A percentile compares a stretch with the other conserved stretches of the same genome.
phyloP scores from a whole-genome alignment of 2,113 vertebrate species.

The Cyprinus carpio region DNA sequence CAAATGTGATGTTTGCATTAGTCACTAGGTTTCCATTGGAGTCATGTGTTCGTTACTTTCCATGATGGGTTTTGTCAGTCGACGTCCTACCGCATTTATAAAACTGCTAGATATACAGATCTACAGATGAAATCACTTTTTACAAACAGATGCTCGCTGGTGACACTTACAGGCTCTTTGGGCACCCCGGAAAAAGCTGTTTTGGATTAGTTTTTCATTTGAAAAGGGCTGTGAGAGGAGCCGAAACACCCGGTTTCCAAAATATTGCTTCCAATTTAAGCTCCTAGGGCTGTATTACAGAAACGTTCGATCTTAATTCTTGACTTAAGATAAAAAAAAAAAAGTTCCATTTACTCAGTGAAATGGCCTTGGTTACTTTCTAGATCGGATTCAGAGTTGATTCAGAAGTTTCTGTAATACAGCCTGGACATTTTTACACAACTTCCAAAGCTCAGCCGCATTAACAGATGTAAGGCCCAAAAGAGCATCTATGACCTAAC shows the following conservation, averaged over 20 bases:
- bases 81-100: conserved; percentile 11
- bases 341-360: neutral
- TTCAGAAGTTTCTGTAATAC: neutral
- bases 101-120: conserved; percentile 2
- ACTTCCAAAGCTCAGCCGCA: neutral
- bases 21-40: conserved; percentile 36
- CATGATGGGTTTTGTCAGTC: conserved; percentile 16
- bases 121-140: neutral
- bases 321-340: neutral
- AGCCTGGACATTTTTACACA: neutral
- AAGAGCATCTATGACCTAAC: neutral
- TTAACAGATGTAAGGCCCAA: neutral
- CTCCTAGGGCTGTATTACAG: neutral
- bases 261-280: neutral
- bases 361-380: neutral
- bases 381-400: neutral
- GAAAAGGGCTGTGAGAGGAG: neutral
- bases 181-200: neutral
- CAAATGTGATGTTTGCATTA: conserved; percentile 46
- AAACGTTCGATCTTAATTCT: neutral
- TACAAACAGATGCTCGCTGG: neutral
- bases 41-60: conserved; percentile 5
- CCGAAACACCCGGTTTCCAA: neutral
- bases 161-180: neutral
- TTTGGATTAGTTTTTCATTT: conserved; percentile 30